These are phyloP conservation scores for Byasa hedistus DNA, from an alignment of 2,888 invertebrate genomes.

Conservation along the genomic window DNA sequence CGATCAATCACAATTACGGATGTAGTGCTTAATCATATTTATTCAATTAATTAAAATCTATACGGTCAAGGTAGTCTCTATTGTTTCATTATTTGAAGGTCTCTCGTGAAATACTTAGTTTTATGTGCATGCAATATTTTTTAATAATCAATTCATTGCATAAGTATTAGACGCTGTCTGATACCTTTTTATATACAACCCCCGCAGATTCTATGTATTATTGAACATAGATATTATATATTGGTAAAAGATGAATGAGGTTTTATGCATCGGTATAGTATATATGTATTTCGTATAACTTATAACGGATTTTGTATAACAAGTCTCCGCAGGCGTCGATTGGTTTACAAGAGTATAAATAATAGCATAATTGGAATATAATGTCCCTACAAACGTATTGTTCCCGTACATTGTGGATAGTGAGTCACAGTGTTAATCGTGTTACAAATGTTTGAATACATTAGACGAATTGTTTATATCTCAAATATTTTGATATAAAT, in stretches of 20 bases:
- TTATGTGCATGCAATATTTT: slow-evolving; percentile 1
- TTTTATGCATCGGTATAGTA: too few relatives aligned
- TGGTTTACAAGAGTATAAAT: slow-evolving; percentile 25
- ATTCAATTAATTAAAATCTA: slow-evolving; percentile 66
- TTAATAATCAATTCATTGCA: slow-evolving; percentile 5
- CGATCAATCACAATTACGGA: slow-evolving; percentile 76
- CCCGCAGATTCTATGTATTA: not conserved
- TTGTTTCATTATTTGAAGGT: slow-evolving; percentile 32
- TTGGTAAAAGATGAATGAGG: too few relatives aligned
- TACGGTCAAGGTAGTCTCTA: slow-evolving; percentile 57
- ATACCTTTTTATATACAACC: not conserved
- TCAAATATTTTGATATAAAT: slow-evolving; percentile 5
- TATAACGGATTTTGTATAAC: not conserved
- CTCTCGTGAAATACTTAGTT: slow-evolving; percentile 12
- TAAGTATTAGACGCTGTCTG: not conserved
- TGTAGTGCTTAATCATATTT: slow-evolving; percentile 69
- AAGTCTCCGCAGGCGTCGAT: slow-evolving; percentile 16
- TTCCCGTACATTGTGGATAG: slow-evolving; percentile 13
- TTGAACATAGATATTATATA: too few relatives aligned
- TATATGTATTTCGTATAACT: too few relatives aligned
- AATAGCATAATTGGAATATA: slow-evolving; percentile 29
- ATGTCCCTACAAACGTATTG: slow-evolving; percentile 22
- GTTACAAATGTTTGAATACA: slow-evolving; percentile 28
- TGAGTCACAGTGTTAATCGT: slow-evolving; percentile 23
- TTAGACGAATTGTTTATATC: slow-evolving; percentile 22